A percentile compares a stretch with the other conserved stretches of the same genome.
These are phyloP conservation scores for Passer montanus DNA, from an alignment of 2,113 vertebrate genomes.

Conservation along the genomic window DNA sequence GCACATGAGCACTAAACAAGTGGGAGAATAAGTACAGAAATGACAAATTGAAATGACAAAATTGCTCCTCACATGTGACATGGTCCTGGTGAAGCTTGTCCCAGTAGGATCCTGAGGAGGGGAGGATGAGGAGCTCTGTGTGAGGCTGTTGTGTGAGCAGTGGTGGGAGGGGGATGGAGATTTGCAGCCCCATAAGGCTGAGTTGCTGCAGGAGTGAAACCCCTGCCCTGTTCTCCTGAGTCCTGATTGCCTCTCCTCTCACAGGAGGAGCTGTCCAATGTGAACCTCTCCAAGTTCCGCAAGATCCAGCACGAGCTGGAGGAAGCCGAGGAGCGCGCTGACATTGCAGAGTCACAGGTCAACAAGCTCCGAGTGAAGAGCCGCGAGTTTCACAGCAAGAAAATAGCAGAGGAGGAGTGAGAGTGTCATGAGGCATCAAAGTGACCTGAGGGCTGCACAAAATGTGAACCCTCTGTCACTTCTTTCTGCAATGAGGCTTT, in stretches of 20 bases:
- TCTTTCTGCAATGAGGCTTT: not conserved
- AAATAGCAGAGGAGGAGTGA: not conserved
- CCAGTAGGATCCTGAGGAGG: not conserved
- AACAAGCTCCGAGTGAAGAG: constrained; percentile 75
- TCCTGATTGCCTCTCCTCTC: not conserved
- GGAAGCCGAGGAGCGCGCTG: constrained; percentile 80
- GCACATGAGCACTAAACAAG: not conserved
- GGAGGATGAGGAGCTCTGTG: not conserved
- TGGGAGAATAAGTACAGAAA: not conserved
- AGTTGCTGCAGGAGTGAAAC: not conserved
- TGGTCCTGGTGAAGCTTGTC: too few relatives aligned
- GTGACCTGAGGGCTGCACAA: not conserved
- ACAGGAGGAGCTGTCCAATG: constrained; percentile 81
- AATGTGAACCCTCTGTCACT: not conserved
- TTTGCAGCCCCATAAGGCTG: not conserved
- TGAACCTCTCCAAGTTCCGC: constrained; percentile 66
- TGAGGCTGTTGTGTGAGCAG: not conserved
- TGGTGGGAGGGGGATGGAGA: not conserved
- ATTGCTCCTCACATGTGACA: fast-evolving
- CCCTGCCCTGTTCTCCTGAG: not conserved
- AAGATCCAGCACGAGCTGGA: constrained; percentile 82
- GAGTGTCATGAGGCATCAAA: not conserved
- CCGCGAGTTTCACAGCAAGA: constrained; percentile 25
- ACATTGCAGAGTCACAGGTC: constrained; percentile 82
- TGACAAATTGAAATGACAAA: fast-evolving